Base-by-base conservation (phyloP, 2,797 vertebrate species). In the Silurus aristotelis region DNA sequence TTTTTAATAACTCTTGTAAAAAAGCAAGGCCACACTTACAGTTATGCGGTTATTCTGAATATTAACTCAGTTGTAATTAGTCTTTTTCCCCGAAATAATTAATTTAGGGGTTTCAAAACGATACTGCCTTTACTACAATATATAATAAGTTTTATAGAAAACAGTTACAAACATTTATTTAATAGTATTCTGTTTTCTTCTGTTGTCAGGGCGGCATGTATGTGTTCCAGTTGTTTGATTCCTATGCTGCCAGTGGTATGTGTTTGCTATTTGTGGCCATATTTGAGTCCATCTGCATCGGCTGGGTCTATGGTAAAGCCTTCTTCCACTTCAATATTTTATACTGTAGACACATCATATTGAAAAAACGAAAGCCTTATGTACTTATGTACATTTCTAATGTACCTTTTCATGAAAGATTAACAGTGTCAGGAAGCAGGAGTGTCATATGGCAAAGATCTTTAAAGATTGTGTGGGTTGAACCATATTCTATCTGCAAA, bases 221-320 rank as follows among this genome's bases (percentile, higher is more conserved):
- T 6, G 95, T 99, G 86, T 99, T 99, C 91, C 98, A 99, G 93
- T 93, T 99, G 72, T 99, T 99, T 89, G 98, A 99, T 88, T 95
- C 97, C 0, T 99, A 99, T 0, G 98, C 98, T 2, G 97, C 98
- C 91, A 99, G 98, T 14, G 98, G 98, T 79, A 99, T 99, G 98
- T 99, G 98, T 93, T 94, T 99, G 90, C 97, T 99, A 84, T 99
- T 99, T 56, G 98, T 99, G 89, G 98, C 98, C 91, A 97, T 99
- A 92, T 99, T 99, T 89, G 98, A 99, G 92, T 99, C 97, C 83
- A 93, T 99, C 93, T 98, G 97, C 91, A 99, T 99, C 31, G 98
- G 98, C 89, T 99, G 98, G 98, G 94, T 98, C 82, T 99, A 99
- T 0, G 98, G 98, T 99, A 94, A 97, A 97, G 88, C 1, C 61